phyloP scores from a whole-genome alignment of 2,113 vertebrate genomes.

The Salvelinus sp. region DNA sequence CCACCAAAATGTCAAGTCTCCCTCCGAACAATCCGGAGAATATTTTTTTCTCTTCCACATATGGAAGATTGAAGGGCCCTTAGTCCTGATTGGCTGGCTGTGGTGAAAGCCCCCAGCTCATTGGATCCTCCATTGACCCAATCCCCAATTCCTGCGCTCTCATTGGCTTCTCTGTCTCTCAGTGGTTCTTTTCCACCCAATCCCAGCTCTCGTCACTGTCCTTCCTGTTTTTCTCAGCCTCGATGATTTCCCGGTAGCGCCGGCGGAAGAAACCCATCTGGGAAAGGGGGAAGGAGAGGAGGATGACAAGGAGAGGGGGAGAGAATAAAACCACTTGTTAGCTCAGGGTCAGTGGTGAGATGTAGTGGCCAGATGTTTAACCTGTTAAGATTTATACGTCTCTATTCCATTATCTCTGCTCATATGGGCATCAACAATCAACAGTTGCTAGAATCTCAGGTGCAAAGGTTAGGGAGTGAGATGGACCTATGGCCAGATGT shows the following conservation, averaged over 20 bases:
- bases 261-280: constrained; percentile 99
- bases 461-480: no score
- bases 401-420: no score
- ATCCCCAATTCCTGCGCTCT: constrained; percentile 53
- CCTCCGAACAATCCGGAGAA: constrained; percentile 99
- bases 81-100: constrained; percentile 74
- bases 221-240: constrained; percentile 94
- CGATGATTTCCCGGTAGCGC: constrained; percentile 95
- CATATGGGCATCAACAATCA: no score
- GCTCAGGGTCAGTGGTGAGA: neutral
- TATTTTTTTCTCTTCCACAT: constrained; percentile 97
- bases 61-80: constrained; percentile 91
- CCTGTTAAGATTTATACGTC: no score
- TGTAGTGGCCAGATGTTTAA: neutral
- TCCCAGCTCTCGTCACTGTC: constrained; percentile 97
- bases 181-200: constrained; percentile 95
- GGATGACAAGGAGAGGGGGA: neutral
- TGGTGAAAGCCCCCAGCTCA: constrained; percentile 71
- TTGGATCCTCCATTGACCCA: constrained; percentile 63
- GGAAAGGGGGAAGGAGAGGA: constrained; percentile 20
- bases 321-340: constrained; percentile 15
- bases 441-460: no score
- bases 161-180: constrained; percentile 87
- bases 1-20: constrained; percentile 85
- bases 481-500: no score